phyloP scores from a whole-genome alignment of 2,113 vertebrate genomes.

The Porphyrio hochstetteri region DNA sequence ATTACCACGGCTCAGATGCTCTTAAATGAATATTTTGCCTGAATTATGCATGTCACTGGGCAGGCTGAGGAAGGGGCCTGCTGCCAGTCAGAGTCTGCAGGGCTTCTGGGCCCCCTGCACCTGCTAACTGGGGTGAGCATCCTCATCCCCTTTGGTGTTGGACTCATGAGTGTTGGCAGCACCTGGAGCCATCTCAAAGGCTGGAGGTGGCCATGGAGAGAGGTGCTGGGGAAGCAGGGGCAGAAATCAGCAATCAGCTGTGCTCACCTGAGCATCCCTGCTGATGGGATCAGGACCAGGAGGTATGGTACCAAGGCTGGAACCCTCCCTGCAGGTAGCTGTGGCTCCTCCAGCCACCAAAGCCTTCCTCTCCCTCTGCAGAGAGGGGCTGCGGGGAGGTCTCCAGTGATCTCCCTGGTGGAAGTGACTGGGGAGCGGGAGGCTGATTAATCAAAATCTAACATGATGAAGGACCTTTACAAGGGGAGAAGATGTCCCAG shows the following conservation, averaged over 20 bases:
- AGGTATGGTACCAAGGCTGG: neutral
- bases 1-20: neutral
- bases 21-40: neutral
- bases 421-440: neutral
- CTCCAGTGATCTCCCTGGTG: rapidly evolving
- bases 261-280: rapidly evolving
- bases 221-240: rapidly evolving
- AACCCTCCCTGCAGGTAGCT: neutral
- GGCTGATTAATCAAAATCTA: neutral
- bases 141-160: rapidly evolving
- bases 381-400: neutral
- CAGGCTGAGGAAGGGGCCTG: neutral
- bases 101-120: rapidly evolving
- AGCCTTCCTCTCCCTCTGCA: neutral
- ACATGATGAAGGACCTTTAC: neutral
- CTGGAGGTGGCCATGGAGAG: neutral
- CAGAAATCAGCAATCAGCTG: neutral
- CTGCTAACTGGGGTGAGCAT: rapidly evolving
- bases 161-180: neutral
- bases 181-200: neutral
- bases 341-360: rapidly evolving
- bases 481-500: neutral
- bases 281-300: rapidly evolving
- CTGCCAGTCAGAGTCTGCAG: neutral
- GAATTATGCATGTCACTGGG: slow-evolving; percentile 8